Base-by-base conservation (phyloP, 2,797 vertebrate species). In the Hippoglossus hippoglossus region DNA sequence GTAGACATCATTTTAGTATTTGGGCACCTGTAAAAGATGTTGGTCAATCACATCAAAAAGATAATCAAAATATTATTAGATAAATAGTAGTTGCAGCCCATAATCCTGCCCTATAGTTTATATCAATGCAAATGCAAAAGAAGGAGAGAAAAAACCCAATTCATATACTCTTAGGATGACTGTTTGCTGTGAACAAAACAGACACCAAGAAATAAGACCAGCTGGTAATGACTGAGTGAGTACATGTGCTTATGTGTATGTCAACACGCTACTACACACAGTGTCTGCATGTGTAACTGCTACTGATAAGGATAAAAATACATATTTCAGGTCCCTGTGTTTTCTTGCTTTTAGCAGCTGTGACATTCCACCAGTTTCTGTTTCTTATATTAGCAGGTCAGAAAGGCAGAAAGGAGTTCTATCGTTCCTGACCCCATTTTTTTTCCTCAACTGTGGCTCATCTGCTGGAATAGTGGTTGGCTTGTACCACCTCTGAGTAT, bases 351-450 rank as follows among this genome's bases (percentile, higher is more conserved):
- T 34, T 11, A 67, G 47, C 46, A 58, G 66, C 41, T 63, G 19
- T 62, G 24, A 68, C 79, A 86, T 72, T 74, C 67, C 63, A 58
- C 16, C 15, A 16, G 55, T 51, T 69, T 79, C 74, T 72, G 80
- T 66, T 83, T 82, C 34, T 63, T 60, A 28, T 56, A 78, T 85
- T 67, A 77, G 39, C 26, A 57, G 79, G 71, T 76, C 81, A 82
- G 77, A 70, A 19, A 19, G 71, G 74, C 81, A 82, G 75, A 72
- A 50, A 69, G 28, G 22, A 75, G 61, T 57, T 64, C 57, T 60
- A 79, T 26, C 57, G 72, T 77, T 76, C 62, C 54, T 76, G 77
- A 87, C 53, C 74, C 49, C 3, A 21, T 39, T 65, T 65, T 65
- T 64, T 44, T n/a, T 6, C n/a, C 39, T 22, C 54, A 54, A 46